phyloP scores from a whole-genome alignment of 1,140 invertebrate species.

The Cyclina sinensis region DNA sequence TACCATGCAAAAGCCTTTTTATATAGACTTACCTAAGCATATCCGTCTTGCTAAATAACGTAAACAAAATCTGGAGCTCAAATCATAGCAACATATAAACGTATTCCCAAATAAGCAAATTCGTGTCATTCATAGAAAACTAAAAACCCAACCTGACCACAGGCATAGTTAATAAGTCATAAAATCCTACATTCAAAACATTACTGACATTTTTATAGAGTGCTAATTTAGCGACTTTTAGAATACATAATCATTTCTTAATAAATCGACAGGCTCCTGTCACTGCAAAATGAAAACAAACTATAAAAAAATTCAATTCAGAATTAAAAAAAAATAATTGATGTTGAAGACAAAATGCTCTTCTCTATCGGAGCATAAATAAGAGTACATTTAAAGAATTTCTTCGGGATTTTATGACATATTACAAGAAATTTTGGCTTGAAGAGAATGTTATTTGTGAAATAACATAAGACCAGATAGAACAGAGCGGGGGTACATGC shows the following conservation, averaged over 20 bases:
- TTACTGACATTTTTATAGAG: too few relatives aligned
- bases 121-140: not conserved
- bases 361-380: too few relatives aligned
- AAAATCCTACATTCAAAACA: not conserved
- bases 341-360: too few relatives aligned
- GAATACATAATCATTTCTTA: too few relatives aligned
- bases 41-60: slow-evolving; percentile 66
- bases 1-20: slow-evolving; percentile 34
- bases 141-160: not conserved
- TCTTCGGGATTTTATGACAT: not conserved
- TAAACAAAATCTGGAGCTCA: slow-evolving; percentile 49
- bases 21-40: slow-evolving; percentile 67
- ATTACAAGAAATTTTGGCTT: not conserved
- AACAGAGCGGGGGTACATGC: not conserved
- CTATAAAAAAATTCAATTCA: too few relatives aligned
- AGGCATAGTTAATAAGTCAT: not conserved
- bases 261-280: too few relatives aligned
- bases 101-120: slow-evolving; percentile 26
- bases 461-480: not conserved
- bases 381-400: too few relatives aligned
- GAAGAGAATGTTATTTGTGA: not conserved
- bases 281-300: too few relatives aligned
- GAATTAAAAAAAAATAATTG: too few relatives aligned
- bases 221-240: too few relatives aligned
- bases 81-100: slow-evolving; percentile 43